Evolutionary conservation across 2,797 vertebrate species (phyloP).

Genomic region (Dipus sagitta): DNA sequence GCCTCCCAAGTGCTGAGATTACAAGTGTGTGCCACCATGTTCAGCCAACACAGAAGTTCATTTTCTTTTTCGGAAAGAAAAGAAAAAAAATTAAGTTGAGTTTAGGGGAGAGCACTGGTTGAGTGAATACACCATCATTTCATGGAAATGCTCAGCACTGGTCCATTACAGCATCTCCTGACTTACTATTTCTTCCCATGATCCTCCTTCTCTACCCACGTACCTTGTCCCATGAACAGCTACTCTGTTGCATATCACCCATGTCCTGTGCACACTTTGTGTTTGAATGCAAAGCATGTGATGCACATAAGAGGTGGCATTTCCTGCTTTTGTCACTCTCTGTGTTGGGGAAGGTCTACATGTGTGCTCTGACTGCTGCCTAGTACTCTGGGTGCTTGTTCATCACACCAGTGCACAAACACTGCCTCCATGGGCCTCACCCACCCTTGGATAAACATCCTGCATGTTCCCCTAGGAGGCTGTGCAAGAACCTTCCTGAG

Average conservation of each 20-base stretch:
- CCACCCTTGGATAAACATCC: neutral
- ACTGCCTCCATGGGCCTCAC: neutral
- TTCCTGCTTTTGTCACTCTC: neutral
- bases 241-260: neutral
- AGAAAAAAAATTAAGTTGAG: no score
- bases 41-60: no score
- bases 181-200: neutral
- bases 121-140: neutral
- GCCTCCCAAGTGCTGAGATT: no score
- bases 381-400: accelerated
- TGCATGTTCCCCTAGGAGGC: no score
- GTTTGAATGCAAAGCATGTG: neutral
- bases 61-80: no score
- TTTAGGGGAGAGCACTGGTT: neutral
- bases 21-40: no score
- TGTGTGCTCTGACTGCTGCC: neutral
- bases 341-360: neutral
- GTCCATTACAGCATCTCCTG: neutral
- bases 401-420: accelerated
- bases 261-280: neutral
- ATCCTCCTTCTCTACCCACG: neutral
- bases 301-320: neutral
- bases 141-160: neutral
- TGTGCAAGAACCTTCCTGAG: neutral
- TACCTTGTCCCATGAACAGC: neutral